phyloP scores from a whole-genome alignment of 2,797 vertebrate genomes.

The Molothrus aeneus region DNA sequence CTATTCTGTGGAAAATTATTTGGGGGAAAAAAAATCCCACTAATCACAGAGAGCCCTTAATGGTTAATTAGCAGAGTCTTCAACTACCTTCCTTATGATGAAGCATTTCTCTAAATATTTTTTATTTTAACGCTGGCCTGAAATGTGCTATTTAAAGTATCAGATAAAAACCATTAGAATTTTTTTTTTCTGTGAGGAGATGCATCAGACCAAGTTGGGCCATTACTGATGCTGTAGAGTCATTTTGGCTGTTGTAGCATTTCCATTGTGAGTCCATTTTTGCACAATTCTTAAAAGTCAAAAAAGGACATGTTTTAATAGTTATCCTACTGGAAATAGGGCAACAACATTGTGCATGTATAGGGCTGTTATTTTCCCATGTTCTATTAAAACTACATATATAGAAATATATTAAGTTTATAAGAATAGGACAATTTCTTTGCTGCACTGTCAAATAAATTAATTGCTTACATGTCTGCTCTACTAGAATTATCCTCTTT shows the following conservation, averaged over 20 bases:
- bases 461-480: neutral
- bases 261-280: neutral
- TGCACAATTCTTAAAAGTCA: neutral
- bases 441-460: neutral
- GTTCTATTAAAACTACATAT: neutral
- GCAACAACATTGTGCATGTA: neutral
- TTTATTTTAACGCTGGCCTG: neutral
- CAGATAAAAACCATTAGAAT: neutral
- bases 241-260: neutral
- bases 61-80: neutral
- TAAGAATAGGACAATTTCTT: neutral
- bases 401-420: neutral
- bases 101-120: neutral
- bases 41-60: neutral
- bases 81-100: neutral
- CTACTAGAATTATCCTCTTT: neutral
- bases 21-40: neutral
- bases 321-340: neutral
- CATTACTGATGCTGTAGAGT: neutral
- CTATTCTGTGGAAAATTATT: neutral
- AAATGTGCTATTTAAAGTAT: neutral
- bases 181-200: neutral
- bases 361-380: neutral
- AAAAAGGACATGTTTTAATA: neutral
- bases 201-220: neutral